Evolutionary conservation across 2,113 vertebrate genomes (phyloP), one percentile per base, ranked within the genome.

Genomic region (Coptodon rendalli): DNA sequence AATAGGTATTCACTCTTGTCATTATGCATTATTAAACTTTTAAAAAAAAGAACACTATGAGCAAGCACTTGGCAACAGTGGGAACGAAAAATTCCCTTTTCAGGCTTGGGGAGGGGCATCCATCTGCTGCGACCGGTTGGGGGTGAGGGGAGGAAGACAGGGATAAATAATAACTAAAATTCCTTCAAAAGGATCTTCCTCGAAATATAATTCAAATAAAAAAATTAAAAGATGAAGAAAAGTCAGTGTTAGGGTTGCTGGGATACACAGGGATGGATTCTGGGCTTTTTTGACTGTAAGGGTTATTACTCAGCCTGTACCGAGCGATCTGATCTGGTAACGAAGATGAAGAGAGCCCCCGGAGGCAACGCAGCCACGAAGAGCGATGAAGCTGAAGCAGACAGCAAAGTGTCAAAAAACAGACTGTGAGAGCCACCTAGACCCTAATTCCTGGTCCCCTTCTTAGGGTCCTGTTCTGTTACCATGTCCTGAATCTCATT

Each of bases 401-500:
- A n/a, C n/a, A n/a, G n/a, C n/a, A n/a, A n/a, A n/a, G n/a, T n/a
- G n/a, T n/a, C n/a, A n/a, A 48, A 16, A 17, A 16, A 14, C 45
- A 14, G 43, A 43, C 10, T 12, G 11, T 43, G 36, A 73, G 22
- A 45, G 13, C 43, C 63, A 43, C 36, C n/a, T 22, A 71, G 12
- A 24, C 7, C 36, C 36, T 12, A 71, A 71, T 24, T 40, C n/a
- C 1, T 9, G n/a, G 38, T 43, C 66, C 38, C 66, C n/a, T 71
- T 24, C 36, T 43, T 24, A 71, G 66, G 66, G n/a, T 71, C 66
- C 6, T 66, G 61, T 63, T 63, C 59, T 63, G 61, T 66, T 66
- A 36, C 59, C 29, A 31, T 19, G 17, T 63, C 59, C 36, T 9
- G 36, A 68, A 68, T 68, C 11, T 68, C 12, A 68, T 40, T 38